Base-by-base conservation (phyloP, 2,888 invertebrate genomes). In the Nycteola revayana region DNA sequence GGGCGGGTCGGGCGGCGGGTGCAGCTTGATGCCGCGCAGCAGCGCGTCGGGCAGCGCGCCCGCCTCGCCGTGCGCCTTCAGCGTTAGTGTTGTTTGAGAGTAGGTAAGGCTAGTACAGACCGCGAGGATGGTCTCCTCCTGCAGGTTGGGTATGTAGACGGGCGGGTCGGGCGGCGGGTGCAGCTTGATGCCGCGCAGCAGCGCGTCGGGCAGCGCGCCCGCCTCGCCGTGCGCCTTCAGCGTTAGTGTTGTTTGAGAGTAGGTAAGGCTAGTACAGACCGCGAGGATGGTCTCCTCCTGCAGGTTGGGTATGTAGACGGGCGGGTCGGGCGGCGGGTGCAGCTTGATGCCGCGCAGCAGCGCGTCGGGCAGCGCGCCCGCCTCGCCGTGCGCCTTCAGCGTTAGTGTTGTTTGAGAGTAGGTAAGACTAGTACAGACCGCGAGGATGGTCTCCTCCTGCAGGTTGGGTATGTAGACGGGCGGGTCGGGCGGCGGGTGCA, bases 111-210 rank as follows among this genome's bases (percentile, higher is more conserved):
- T 9, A 2, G 24, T 41, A 64, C 83, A 75, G 63, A 94, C 94
- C 74, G 97, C 97, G 66, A 98, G 92, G 28, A 98, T 91, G 8
- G 98, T 98, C 86, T 99, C 98, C 83, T 98, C 97, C 32, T 97
- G 96, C 62, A 99, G 89, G 75, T 98, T 97, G 7, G 98, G 98
- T 9, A 97, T 95, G 68, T 95, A 93, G 85, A 96, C 96, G 55
- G 86, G 86, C 65, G 83, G 84, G 35, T 85, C 84, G n/a, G n/a
- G n/a, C n/a, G n/a, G n/a, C n/a, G n/a, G n/a, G n/a, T n/a, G n/a
- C 53, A 61, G 64, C 58, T 91, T 75, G n/a, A n/a, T n/a, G 51
- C 90, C 90, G 48, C 87, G 82, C 56, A 88, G 75, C 55, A 86
- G 71, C 17, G 81, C 80, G 68, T 87, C 88, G 41, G 85, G 85